Evolutionary conservation across 1,140 invertebrate species (phyloP).

Genomic region (Cyclargus thomasi): DNA sequence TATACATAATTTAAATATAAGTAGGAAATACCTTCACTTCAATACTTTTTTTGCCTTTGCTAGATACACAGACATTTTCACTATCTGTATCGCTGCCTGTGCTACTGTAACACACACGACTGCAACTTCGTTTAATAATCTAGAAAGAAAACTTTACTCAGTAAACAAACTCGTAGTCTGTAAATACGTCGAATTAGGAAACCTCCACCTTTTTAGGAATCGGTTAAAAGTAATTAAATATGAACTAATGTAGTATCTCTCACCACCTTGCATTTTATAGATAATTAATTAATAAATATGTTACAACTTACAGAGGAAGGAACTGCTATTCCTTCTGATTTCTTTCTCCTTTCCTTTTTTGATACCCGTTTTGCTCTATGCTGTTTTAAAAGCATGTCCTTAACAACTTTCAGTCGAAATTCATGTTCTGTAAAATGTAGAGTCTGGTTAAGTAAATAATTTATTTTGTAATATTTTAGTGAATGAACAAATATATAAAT

Average conservation of each 20-base stretch:
- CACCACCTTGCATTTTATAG: no score
- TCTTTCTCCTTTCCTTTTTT: background rate
- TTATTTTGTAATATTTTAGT: background rate
- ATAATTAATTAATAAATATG: no score
- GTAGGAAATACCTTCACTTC: background rate
- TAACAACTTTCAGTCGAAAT: background rate
- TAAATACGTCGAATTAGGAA: no score
- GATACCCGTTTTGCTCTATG: constrained; percentile 5
- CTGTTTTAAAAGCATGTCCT: constrained; percentile 23
- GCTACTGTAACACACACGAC: background rate
- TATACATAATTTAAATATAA: background rate
- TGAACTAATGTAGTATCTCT: no score
- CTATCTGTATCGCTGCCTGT: background rate
- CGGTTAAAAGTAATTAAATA: no score
- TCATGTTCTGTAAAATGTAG: background rate
- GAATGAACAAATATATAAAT: background rate
- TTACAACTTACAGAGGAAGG: background rate
- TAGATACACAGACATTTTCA: background rate
- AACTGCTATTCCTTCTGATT: background rate
- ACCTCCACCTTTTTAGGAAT: no score
- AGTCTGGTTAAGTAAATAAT: background rate
- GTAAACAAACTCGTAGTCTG: no score
- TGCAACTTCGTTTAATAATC: background rate
- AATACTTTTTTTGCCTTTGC: background rate
- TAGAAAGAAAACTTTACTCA: background rate